These are phyloP conservation scores for Acanthochromis polyacanthus DNA, from an alignment of 2,113 vertebrate species.

Conservation along the genomic window DNA sequence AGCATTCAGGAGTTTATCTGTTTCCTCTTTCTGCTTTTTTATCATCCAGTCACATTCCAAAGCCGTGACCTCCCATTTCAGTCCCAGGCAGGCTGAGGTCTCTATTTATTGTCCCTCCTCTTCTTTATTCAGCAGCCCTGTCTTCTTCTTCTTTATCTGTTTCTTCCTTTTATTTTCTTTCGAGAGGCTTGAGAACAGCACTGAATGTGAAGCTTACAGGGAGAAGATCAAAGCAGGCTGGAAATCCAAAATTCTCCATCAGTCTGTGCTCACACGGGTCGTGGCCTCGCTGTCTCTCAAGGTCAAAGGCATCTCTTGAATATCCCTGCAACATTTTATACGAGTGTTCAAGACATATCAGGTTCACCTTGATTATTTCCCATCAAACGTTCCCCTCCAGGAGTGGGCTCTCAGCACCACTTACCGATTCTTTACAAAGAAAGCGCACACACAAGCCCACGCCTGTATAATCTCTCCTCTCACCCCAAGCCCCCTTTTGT, in stretches of 20 bases:
- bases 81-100: constrained; percentile 26
- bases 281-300: constrained; percentile 10
- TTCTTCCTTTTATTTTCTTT: background rate
- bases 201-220: constrained; percentile 9
- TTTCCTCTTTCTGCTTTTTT: constrained; percentile 70
- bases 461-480: constrained; percentile 53
- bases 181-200: background rate
- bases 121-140: background rate
- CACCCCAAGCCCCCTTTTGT: constrained; percentile 51
- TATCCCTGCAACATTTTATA: constrained; percentile 26
- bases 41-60: constrained; percentile 80
- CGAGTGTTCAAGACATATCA: constrained; percentile 28
- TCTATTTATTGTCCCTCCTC: constrained; percentile 29
- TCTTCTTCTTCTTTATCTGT: background rate
- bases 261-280: background rate
- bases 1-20: constrained; percentile 66
- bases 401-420: constrained; percentile 45
- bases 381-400: constrained; percentile 51
- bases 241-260: background rate
- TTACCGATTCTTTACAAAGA: constrained; percentile 49
- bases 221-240: constrained; percentile 8
- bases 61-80: constrained; percentile 50
- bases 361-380: constrained; percentile 21
- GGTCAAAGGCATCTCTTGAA: constrained; percentile 53
- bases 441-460: constrained; percentile 47